Evolutionary conservation across 1,140 invertebrate genomes (phyloP).

Genomic region (Plodia interpunctella): DNA sequence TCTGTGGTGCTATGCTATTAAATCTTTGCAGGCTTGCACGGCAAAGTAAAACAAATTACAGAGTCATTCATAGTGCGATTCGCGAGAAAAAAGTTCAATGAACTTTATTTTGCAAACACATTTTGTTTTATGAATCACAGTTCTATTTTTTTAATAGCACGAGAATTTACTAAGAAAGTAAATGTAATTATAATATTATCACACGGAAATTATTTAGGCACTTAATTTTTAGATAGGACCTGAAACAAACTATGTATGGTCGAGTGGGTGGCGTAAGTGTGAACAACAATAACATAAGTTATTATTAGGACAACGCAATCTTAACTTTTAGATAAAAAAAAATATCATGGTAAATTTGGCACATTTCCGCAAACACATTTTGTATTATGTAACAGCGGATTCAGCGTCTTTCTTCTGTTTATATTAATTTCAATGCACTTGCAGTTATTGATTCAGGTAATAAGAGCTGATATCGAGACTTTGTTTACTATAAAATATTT

Average conservation of each 20-base stretch:
- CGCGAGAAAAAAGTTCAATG: background rate
- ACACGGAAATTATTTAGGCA: too few species aligned
- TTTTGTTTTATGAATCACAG: too few species aligned
- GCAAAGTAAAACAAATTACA: background rate
- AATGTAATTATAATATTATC: too few species aligned
- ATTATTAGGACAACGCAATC: too few species aligned
- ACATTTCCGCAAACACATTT: constrained; percentile 19
- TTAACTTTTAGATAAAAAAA: too few species aligned
- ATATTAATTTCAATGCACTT: constrained; percentile 22
- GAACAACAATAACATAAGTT: too few species aligned
- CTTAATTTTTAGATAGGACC: too few species aligned
- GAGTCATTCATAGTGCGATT: background rate
- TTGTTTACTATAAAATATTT: constrained; percentile 33
- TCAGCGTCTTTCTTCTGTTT: constrained; percentile 26
- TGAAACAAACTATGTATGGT: too few species aligned
- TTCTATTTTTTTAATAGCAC: too few species aligned
- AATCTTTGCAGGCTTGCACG: background rate
- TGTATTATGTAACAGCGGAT: constrained; percentile 26
- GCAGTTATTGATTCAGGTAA: constrained; percentile 39
- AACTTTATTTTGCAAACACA: background rate
- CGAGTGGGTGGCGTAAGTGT: too few species aligned
- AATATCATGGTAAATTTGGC: background rate
- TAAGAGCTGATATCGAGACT: constrained; percentile 38
- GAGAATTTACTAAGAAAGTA: too few species aligned
- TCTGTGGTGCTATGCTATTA: background rate